Evolutionary conservation across 1,140 invertebrate species (phyloP).

Genomic region (Diabrotica virgifera): DNA sequence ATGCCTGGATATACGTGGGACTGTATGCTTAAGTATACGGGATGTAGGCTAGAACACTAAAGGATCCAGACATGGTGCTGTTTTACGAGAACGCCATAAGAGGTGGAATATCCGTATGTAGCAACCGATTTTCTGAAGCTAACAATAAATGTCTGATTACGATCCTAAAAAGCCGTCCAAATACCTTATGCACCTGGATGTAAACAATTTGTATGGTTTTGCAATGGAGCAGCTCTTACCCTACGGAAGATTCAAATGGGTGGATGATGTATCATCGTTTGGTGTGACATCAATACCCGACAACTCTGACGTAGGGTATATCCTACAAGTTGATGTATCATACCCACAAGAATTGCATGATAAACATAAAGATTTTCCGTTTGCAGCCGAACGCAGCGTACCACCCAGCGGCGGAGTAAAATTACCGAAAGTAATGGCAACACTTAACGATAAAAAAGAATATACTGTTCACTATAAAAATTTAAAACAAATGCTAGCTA

Average conservation of each 20-base stretch:
- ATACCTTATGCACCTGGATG: no score
- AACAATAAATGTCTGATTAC: conserved; percentile 50
- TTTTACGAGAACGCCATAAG: conserved; percentile 46
- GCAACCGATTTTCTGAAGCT: conserved; percentile 40
- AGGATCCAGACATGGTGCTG: conserved; percentile 45
- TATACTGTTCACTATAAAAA: conserved; percentile 48
- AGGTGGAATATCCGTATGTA: conserved; percentile 42
- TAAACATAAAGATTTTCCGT: conserved; percentile 46
- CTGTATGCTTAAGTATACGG: conserved; percentile 36
- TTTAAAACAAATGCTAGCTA: no score
- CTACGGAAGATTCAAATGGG: conserved; percentile 49
- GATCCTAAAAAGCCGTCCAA: conserved; percentile 36
- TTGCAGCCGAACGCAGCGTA: conserved; percentile 39
- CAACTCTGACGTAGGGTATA: no score
- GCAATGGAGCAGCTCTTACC: conserved; percentile 46
- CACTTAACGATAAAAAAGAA: conserved; percentile 35
- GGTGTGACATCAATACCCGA: no score
- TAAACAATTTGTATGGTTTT: no score
- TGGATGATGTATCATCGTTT: conserved; percentile 18
- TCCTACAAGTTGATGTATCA: conserved; percentile 39
- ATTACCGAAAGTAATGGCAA: conserved; percentile 46
- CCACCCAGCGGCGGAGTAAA: conserved; percentile 27
- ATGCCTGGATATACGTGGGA: no score
- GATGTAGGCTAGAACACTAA: conserved; percentile 38
- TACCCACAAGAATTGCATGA: conserved; percentile 29